phyloP scores from a whole-genome alignment of 2,797 vertebrate genomes.

The Potorous gilbertii region DNA sequence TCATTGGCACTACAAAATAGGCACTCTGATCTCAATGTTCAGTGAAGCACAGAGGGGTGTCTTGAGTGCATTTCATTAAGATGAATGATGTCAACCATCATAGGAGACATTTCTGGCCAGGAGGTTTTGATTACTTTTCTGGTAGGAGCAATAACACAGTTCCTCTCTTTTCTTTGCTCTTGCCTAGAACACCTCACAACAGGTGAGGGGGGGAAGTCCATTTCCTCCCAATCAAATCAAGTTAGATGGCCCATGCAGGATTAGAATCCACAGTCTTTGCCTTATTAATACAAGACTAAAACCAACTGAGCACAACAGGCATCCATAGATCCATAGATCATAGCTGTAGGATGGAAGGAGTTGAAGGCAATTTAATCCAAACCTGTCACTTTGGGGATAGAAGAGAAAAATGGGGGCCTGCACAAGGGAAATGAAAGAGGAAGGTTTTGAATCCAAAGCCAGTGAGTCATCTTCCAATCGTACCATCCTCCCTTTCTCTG shows the following conservation, averaged over 20 bases:
- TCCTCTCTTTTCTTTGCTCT: not conserved
- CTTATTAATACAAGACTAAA: not conserved
- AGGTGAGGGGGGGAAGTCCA: not conserved
- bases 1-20: not conserved
- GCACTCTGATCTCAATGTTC: not conserved
- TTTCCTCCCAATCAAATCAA: not conserved
- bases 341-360: not conserved
- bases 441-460: not conserved
- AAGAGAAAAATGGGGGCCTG: not conserved
- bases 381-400: not conserved
- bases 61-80: not conserved
- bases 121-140: not conserved
- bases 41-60: not conserved
- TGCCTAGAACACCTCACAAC: not conserved
- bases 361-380: not conserved
- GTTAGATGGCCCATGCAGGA: not conserved
- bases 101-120: not conserved
- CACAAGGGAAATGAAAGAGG: not conserved
- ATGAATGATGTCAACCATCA: not conserved
- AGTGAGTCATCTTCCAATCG: not conserved
- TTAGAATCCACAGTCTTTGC: not conserved
- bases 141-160: not conserved
- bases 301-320: not conserved
- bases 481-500: not conserved
- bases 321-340: not conserved